Evolutionary conservation across 2,888 invertebrate genomes (phyloP).

Genomic region (Caenorhabditis sp.): DNA sequence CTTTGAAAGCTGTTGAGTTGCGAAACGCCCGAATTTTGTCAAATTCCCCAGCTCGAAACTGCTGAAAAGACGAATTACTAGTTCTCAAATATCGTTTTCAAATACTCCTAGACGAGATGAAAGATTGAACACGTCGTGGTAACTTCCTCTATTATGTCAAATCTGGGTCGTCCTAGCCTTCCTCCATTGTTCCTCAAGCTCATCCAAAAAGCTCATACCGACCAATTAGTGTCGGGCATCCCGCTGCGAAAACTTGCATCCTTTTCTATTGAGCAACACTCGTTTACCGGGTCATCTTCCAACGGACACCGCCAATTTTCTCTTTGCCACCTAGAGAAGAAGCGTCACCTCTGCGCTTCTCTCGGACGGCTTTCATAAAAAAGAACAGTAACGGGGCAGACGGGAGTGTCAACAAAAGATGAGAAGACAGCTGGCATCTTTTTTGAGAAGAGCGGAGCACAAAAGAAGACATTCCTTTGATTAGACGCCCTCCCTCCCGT

Average conservation of each 20-base stretch:
- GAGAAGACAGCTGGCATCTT: constrained; percentile 19
- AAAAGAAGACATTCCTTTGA: constrained; percentile 31
- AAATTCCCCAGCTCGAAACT: no score
- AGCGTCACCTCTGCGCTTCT: constrained; percentile 29
- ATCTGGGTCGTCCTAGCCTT: not conserved
- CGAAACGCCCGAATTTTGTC: no score
- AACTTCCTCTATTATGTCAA: no score
- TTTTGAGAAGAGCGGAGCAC: not conserved
- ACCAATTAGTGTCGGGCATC: constrained; percentile 15
- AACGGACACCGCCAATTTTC: constrained; percentile 28
- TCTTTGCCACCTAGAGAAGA: constrained; percentile 34
- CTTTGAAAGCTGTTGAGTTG: no score
- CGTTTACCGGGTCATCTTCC: constrained; percentile 21
- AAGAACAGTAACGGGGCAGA: constrained; percentile 1
- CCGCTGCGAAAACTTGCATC: constrained; percentile 25
- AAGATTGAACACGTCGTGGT: no score
- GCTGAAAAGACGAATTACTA: no score
- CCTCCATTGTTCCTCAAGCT: no score
- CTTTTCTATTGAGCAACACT: constrained; percentile 8
- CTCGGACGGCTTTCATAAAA: constrained; percentile 4
- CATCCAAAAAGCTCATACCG: no score
- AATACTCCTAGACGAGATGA: no score
- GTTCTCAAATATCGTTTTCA: no score
- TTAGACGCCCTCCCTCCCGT: not conserved
- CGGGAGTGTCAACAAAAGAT: constrained; percentile 34